Conservation (phyloP, 2,888 invertebrate species). For the Morpho deidamia region DNA sequence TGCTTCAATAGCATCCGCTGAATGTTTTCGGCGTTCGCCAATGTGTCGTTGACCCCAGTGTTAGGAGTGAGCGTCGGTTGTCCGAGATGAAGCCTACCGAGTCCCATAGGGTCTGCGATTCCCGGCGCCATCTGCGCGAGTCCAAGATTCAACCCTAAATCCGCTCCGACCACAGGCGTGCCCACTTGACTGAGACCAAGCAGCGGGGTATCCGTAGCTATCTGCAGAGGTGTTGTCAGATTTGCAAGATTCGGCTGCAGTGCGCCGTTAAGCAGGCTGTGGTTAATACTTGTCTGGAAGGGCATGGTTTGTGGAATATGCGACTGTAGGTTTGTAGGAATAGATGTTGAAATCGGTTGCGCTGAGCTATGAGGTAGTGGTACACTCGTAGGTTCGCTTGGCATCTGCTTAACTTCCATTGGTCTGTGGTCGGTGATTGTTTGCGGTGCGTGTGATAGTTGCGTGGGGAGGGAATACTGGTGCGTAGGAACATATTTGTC, state of each 20-base stretch:
- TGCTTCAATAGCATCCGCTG: slow-evolving; percentile 72
- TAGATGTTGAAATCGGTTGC: slow-evolving; percentile 28
- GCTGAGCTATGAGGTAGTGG: slow-evolving; percentile 27
- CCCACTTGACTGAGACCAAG: slow-evolving; percentile 58
- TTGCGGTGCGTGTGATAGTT: slow-evolving; percentile 35
- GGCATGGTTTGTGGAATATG: slow-evolving; percentile 26
- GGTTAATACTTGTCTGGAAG: slow-evolving; percentile 34
- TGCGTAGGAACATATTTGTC: slow-evolving; percentile 50
- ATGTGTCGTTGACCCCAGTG: slow-evolving; percentile 37
- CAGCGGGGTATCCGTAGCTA: slow-evolving; percentile 58
- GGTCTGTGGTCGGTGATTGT: slow-evolving; percentile 33
- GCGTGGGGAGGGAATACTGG: slow-evolving; percentile 49
- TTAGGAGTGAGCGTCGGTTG: slow-evolving; percentile 45
- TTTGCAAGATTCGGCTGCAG: slow-evolving; percentile 43
- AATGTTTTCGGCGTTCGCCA: slow-evolving; percentile 64
- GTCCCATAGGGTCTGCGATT: slow-evolving; percentile 31
- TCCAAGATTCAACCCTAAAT: slow-evolving; percentile 43
- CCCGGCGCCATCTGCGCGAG: slow-evolving; percentile 28
- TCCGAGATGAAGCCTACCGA: slow-evolving; percentile 33
- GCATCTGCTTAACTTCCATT: slow-evolving; percentile 28
- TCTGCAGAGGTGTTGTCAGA: slow-evolving; percentile 61
- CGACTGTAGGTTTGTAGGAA: slow-evolving; percentile 27
- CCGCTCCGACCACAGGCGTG: slow-evolving; percentile 48
- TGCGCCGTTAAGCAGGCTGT: slow-evolving; percentile 36
- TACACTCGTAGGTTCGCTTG: slow-evolving; percentile 25